Percentiles rank a stretch among this genome's conserved stretches.
Conservation (phyloP, 1,140 invertebrate species). For the Oedothorax gibbosus region DNA sequence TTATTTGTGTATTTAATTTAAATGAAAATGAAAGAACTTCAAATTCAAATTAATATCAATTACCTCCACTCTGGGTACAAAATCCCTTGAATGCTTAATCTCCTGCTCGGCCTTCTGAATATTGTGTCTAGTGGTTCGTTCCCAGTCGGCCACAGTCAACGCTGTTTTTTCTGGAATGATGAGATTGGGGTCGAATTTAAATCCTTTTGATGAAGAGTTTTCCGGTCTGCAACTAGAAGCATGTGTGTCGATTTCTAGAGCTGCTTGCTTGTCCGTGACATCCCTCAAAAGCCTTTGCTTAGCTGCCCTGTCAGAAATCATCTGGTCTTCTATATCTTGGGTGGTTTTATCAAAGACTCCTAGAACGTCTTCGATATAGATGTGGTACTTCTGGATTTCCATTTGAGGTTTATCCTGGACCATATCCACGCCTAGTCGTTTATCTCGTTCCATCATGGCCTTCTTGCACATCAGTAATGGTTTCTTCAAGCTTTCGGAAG, state of each 20-base stretch:
- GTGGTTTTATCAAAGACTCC: slow-evolving; percentile 28
- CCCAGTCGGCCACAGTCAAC: slow-evolving; percentile 45
- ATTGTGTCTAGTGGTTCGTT: slow-evolving; percentile 39
- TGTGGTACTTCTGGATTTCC: slow-evolving; percentile 35
- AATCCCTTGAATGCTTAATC: slow-evolving; percentile 26
- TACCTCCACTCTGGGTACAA: slow-evolving; percentile 38
- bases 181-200: slow-evolving; percentile 38
- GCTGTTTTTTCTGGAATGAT: slow-evolving; percentile 32
- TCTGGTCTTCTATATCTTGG: slow-evolving; percentile 43
- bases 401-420: slow-evolving; percentile 44
- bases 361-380: slow-evolving; percentile 7
- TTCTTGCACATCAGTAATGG: slow-evolving; percentile 24
- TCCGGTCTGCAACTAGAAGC: slow-evolving; percentile 36
- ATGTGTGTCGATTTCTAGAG: slow-evolving; percentile 46
- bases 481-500: slow-evolving; percentile 21
- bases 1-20: no score
- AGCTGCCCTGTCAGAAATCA: slow-evolving; percentile 40
- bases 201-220: slow-evolving; percentile 10
- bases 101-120: slow-evolving; percentile 42
- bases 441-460: slow-evolving; percentile 37
- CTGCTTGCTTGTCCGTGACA: slow-evolving; percentile 45
- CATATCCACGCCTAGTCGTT: slow-evolving; percentile 30
- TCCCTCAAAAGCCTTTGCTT: slow-evolving; percentile 53
- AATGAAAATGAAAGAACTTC: no score
- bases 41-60: background rate